phyloP scores from a whole-genome alignment of 2,113 vertebrate species.

The Calidris pugnax region DNA sequence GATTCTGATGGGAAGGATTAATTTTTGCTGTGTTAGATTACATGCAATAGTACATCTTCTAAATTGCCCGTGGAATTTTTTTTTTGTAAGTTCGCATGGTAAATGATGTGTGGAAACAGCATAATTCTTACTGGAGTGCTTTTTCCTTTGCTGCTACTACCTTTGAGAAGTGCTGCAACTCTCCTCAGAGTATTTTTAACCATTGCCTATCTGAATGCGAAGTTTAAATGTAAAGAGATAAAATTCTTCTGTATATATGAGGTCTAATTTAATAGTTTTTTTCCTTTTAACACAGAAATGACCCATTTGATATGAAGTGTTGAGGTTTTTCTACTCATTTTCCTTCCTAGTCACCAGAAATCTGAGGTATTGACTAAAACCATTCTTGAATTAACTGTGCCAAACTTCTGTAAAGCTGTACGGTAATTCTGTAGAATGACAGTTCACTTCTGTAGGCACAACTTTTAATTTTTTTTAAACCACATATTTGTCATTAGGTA shows the following conservation, averaged over 20 bases:
- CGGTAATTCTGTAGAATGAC: not conserved
- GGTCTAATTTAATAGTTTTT: not conserved
- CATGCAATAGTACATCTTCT: not conserved
- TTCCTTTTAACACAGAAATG: not conserved
- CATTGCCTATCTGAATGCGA: not conserved
- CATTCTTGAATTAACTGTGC: not conserved
- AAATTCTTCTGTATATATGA: not conserved
- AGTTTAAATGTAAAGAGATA: not conserved
- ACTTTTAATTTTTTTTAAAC: not conserved
- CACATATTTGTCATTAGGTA: not conserved
- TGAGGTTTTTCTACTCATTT: not conserved
- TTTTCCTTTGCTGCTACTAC: conserved; percentile 16
- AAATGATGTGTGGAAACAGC: not conserved
- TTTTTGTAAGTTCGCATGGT: not conserved
- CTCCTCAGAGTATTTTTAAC: conserved; percentile 26
- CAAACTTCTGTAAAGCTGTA: not conserved
- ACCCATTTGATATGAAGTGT: not conserved
- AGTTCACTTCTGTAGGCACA: not conserved
- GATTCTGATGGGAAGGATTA: conserved; percentile 16
- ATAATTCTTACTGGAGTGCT: not conserved
- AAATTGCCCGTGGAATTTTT: not conserved
- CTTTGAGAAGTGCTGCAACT: not conserved
- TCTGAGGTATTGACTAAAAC: not conserved
- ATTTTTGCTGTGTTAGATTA: not conserved
- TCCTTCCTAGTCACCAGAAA: not conserved